Conservation (phyloP, 2,113 vertebrate genomes). For the Vimba vimba region DNA sequence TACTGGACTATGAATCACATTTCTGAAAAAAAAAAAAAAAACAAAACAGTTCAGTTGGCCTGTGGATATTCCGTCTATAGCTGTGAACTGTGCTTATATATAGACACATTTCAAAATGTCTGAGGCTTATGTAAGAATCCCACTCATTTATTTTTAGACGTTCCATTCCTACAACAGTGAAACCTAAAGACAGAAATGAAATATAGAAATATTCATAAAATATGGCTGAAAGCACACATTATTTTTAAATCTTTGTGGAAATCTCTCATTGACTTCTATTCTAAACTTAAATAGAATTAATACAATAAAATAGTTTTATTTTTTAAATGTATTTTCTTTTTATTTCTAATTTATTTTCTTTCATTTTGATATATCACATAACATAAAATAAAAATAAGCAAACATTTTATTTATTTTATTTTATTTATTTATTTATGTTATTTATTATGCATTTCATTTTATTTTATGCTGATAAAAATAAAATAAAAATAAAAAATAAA, state of each 20-base stretch:
- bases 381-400: not conserved
- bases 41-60: conserved; percentile 10
- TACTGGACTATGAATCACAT: conserved; percentile 41
- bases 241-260: not conserved
- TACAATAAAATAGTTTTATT: too few species aligned
- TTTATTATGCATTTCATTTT: not conserved
- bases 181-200: not conserved
- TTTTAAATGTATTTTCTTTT: too few species aligned
- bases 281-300: too few species aligned
- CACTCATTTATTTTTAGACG: conserved; percentile 30
- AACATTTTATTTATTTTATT: not conserved
- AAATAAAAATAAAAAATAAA: too few species aligned
- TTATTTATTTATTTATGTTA: not conserved
- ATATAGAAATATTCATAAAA: not conserved
- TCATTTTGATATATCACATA: not conserved
- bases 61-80: conserved; percentile 17
- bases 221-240: not conserved
- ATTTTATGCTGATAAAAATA: not conserved
- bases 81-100: conserved; percentile 11
- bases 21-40: conserved; percentile 35
- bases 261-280: too few species aligned
- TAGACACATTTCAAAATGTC: conserved; percentile 11
- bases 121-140: conserved; percentile 8
- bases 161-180: not conserved
- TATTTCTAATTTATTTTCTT: not conserved